Conservation (phyloP, 2,888 invertebrate species). For the Cecidostiba fungosa region DNA sequence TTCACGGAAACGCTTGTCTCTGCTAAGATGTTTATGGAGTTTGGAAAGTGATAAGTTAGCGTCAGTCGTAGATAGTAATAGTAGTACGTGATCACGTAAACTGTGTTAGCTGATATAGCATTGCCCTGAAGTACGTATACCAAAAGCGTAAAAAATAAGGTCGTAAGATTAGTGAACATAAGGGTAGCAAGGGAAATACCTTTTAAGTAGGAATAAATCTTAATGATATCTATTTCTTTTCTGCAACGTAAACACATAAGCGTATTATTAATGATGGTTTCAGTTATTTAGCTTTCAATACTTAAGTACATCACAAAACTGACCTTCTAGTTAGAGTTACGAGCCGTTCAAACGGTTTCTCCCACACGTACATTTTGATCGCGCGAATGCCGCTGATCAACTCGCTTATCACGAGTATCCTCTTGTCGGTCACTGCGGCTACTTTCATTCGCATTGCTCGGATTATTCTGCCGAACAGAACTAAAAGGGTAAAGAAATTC, state of each 20-base stretch:
- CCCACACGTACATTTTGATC: slow-evolving; percentile 94
- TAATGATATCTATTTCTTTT: slow-evolving; percentile 85
- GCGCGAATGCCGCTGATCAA: slow-evolving; percentile 89
- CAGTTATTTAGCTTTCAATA: not conserved
- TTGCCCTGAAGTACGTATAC: slow-evolving; percentile 86
- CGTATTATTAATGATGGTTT: not conserved
- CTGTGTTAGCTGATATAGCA: slow-evolving; percentile 83
- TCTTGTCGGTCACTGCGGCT: slow-evolving; percentile 84
- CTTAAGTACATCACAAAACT: slow-evolving; percentile 62
- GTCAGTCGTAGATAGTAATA: slow-evolving; percentile 87
- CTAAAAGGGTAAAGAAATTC: slow-evolving; percentile 69
- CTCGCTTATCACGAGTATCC: slow-evolving; percentile 91
- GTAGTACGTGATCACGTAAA: slow-evolving; percentile 89
- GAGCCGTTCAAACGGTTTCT: slow-evolving; percentile 87
- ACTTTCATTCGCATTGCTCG: slow-evolving; percentile 80
- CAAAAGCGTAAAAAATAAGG: slow-evolving; percentile 90
- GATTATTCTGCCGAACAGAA: slow-evolving; percentile 79
- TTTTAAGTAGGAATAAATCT: slow-evolving; percentile 84
- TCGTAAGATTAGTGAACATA: slow-evolving; percentile 92
- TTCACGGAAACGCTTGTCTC: slow-evolving; percentile 85
- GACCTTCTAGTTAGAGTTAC: slow-evolving; percentile 86
- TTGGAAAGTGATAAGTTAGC: slow-evolving; percentile 84
- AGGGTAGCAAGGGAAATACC: slow-evolving; percentile 84
- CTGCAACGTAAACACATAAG: slow-evolving; percentile 78
- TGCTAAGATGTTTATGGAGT: slow-evolving; percentile 83